Conservation (phyloP, 2,797 vertebrate species). For the Paramormyrops hopkinsi region DNA sequence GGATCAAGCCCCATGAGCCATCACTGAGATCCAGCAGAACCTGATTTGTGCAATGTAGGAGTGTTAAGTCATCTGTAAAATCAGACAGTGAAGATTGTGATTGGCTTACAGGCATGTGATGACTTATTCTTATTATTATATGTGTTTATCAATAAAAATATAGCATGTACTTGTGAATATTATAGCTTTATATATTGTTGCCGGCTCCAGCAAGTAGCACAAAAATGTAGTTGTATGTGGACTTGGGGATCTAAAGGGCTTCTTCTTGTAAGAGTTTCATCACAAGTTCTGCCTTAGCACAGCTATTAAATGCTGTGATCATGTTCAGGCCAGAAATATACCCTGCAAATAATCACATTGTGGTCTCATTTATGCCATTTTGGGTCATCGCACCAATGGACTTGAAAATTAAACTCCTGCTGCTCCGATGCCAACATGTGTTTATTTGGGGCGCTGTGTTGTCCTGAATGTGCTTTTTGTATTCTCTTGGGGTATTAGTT, state of each 20-base stretch:
- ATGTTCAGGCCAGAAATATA: slow-evolving; percentile 8
- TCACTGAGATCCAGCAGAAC: background rate
- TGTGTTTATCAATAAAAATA: background rate
- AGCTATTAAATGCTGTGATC: slow-evolving; percentile 8
- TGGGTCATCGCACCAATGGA: slow-evolving; percentile 51
- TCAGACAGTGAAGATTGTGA: background rate
- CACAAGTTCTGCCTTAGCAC: background rate
- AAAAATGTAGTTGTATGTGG: background rate
- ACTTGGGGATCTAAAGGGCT: background rate
- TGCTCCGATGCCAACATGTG: slow-evolving; percentile 36
- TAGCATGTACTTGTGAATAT: background rate
- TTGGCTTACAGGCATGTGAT: background rate
- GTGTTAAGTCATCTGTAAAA: background rate
- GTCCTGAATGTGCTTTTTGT: slow-evolving; percentile 40
- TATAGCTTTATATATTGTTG: background rate
- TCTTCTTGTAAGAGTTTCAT: background rate
- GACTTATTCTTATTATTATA: background rate
- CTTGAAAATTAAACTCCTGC: slow-evolving; percentile 27
- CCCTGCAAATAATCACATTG: slow-evolving; percentile 33
- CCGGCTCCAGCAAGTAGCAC: background rate
- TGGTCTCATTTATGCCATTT: slow-evolving; percentile 44
- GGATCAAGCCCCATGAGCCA: background rate
- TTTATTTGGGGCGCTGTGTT: slow-evolving; percentile 37
- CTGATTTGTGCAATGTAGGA: background rate
- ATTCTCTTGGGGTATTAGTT: slow-evolving; percentile 51